A percentile compares a stretch with the other conserved stretches of the same genome.
phyloP scores from a whole-genome alignment of 2,888 invertebrate genomes.

The Brenthis daphne region DNA sequence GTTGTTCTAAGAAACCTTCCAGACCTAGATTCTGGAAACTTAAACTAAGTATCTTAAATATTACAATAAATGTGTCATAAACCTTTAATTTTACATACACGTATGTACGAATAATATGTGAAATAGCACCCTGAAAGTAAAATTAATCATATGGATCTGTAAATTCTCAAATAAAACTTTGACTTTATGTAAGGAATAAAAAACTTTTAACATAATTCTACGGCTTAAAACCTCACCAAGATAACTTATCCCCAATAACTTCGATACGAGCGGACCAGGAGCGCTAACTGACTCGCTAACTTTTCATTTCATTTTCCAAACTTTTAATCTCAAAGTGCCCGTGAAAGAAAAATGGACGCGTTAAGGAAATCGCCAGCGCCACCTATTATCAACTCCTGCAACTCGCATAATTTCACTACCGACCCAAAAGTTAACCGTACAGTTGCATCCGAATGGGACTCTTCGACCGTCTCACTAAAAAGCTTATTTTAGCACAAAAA shows the following conservation, averaged over 20 bases:
- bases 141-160: neutral
- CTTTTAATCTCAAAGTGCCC: conserved; percentile 82
- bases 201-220: conserved; percentile 16
- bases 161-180: conserved; percentile 9
- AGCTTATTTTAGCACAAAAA: conserved; percentile 16
- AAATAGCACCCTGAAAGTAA: too few species aligned
- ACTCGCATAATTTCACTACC: conserved; percentile 54
- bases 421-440: conserved; percentile 32
- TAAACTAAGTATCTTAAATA: too few species aligned
- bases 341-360: conserved; percentile 80
- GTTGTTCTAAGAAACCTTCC: too few species aligned
- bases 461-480: conserved; percentile 1
- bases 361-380: conserved; percentile 78
- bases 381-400: conserved; percentile 78
- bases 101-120: too few species aligned
- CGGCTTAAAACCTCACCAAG: conserved; percentile 20
- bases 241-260: conserved; percentile 48
- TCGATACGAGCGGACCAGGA: conserved; percentile 56
- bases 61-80: too few species aligned
- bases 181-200: conserved; percentile 14
- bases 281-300: conserved; percentile 51
- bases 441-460: conserved; percentile 1
- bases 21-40: too few species aligned
- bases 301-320: conserved; percentile 79
- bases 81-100: too few species aligned